phyloP scores from a whole-genome alignment of 2,797 vertebrate species.

The Gephyroberyx darwinii region DNA sequence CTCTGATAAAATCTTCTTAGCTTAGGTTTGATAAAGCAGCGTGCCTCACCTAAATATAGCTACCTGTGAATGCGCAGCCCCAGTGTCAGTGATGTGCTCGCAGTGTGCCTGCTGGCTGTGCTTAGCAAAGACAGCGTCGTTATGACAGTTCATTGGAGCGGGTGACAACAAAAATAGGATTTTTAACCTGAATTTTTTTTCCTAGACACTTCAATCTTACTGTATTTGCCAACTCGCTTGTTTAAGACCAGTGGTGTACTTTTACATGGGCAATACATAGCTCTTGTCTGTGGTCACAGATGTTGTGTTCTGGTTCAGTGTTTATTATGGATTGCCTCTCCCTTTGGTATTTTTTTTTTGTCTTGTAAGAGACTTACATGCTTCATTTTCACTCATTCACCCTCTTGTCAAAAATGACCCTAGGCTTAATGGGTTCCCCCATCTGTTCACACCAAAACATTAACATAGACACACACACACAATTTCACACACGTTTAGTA shows the following conservation, averaged over 20 bases:
- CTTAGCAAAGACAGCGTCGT: slow-evolving; percentile 63
- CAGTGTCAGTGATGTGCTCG: slow-evolving; percentile 68
- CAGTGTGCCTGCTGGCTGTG: slow-evolving; percentile 69
- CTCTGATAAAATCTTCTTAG: slow-evolving; percentile 74
- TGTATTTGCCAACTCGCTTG: slow-evolving; percentile 49
- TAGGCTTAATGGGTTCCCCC: slow-evolving; percentile 21
- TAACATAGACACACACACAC: not conserved
- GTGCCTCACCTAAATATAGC: slow-evolving; percentile 73
- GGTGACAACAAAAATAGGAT: slow-evolving; percentile 76
- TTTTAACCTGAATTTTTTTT: slow-evolving; percentile 63
- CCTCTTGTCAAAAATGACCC: slow-evolving; percentile 32
- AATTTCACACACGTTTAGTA: slow-evolving; percentile 1
- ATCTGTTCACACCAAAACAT: not conserved
- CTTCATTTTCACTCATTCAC: slow-evolving; percentile 49
- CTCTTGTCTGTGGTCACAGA: slow-evolving; percentile 15
- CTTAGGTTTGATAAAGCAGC: slow-evolving; percentile 69
- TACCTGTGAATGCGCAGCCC: slow-evolving; percentile 63
- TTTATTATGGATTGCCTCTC: slow-evolving; percentile 46
- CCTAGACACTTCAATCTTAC: slow-evolving; percentile 51
- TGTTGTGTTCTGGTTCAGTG: slow-evolving; percentile 37
- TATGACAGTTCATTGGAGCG: slow-evolving; percentile 73
- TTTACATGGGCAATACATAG: slow-evolving; percentile 14
- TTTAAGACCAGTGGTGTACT: slow-evolving; percentile 36
- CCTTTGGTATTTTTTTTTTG: slow-evolving; percentile 15
- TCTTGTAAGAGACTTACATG: slow-evolving; percentile 21